These are phyloP conservation scores for Paraescarpia echinospica DNA, from an alignment of 1,140 invertebrate species.

Conservation along the genomic window DNA sequence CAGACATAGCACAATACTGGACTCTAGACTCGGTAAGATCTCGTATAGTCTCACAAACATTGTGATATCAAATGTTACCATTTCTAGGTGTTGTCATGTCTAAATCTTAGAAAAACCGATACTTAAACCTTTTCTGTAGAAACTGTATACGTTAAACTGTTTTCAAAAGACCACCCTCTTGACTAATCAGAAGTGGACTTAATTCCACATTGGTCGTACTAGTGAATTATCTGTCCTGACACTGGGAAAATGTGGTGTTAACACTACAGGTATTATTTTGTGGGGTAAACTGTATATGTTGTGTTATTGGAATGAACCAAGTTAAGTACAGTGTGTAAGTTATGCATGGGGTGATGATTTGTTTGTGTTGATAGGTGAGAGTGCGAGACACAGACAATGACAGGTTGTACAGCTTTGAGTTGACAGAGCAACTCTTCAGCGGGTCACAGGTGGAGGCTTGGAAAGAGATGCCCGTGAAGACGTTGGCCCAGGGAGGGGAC, in stretches of 20 bases:
- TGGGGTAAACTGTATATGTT: too few relatives aligned
- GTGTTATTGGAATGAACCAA: not conserved
- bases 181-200: too few relatives aligned
- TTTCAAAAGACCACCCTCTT: too few relatives aligned
- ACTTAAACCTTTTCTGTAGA: too few relatives aligned
- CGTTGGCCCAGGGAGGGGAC: not conserved
- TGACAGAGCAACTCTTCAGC: not conserved
- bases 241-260: too few relatives aligned
- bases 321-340: not conserved
- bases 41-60: not conserved
- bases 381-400: not conserved
- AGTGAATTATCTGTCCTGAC: too few relatives aligned
- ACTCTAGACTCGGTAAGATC: not conserved
- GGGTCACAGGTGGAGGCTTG: not conserved
- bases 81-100: too few relatives aligned
- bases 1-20: not conserved
- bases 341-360: not conserved
- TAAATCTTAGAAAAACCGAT: too few relatives aligned
- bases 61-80: too few relatives aligned
- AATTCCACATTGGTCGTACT: too few relatives aligned
- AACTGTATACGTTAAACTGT: too few relatives aligned
- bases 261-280: too few relatives aligned
- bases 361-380: constrained; percentile 9
- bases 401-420: constrained; percentile 13
- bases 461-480: constrained; percentile 13